Evolutionary conservation across 2,113 vertebrate genomes (phyloP), one percentile per base, ranked within the genome.

Genomic region (Bufo gargarizans): DNA sequence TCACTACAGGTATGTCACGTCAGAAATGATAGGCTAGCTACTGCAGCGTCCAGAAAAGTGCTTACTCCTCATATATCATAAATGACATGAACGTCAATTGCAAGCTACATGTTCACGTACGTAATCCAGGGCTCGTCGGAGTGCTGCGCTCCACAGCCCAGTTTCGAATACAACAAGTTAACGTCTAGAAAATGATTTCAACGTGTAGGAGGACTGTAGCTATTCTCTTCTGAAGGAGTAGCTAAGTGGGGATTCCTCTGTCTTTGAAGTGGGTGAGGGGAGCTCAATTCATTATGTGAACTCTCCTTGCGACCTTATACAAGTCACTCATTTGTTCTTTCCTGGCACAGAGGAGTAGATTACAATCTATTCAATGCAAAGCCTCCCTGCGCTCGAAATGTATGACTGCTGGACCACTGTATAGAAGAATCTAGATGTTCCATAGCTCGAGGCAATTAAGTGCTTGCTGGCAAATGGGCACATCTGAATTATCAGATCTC

Each of bases 181-280:
- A 85, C 53, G 49, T 85, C 84, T 76, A 55, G 69, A 59, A 85
- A 55, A 56, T 72, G 76, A 33, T 69, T 79, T n/a, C 49, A 87
- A 56, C 20, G 45, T 87, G 76, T 87, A 80, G 58, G 77, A 87
- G 59, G 78, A 59, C 74, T 59, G 65, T 56, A 81, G 61, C 61
- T 69, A 69, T 81, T 86, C 77, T 79, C 85, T 76, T 87, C 61
- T 87, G 76, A 80, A 87, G 86, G 76, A 87, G 86, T 67, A 80
- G 77, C 86, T 85, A 85, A 85, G 84, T 85, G 71, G 69, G 84
- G 67, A 80, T 55, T 80, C 63, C 77, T 81, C 50, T 74, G 65
- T 72, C 63, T 81, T 81, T 87, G 63, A 87, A 71, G 50, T 81
- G 86, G 77, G 65, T 81, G 77, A 87, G 63, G 63, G 49, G 77